phyloP scores from a whole-genome alignment of 2,888 invertebrate species.

The Creontiades dilutus region DNA sequence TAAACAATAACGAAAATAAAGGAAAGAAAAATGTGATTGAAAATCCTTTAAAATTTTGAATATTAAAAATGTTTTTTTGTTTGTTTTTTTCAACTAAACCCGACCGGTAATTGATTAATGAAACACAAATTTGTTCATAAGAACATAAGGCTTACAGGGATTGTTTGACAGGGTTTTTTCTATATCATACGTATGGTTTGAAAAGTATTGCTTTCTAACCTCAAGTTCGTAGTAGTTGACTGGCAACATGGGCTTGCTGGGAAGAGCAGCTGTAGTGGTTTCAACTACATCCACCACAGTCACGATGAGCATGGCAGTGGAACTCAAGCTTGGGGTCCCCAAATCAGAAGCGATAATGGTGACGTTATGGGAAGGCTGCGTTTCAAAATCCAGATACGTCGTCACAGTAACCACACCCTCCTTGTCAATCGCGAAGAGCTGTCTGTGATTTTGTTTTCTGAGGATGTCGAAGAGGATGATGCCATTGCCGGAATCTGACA shows the following conservation, averaged over 20 bases:
- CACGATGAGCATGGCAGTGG: constrained; percentile 86
- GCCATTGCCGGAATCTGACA: constrained; percentile 89
- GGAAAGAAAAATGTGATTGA: too few species aligned
- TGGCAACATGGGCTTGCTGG: constrained; percentile 73
- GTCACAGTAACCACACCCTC: constrained; percentile 86
- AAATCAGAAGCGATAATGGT: constrained; percentile 91
- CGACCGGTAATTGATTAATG: too few species aligned
- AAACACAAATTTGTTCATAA: too few species aligned
- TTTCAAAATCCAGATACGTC: constrained; percentile 86
- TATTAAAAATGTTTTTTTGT: too few species aligned
- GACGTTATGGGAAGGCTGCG: constrained; percentile 84
- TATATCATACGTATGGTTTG: too few species aligned
- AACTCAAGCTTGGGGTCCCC: constrained; percentile 89
- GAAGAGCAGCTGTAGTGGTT: constrained; percentile 28
- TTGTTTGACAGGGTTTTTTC: too few species aligned
- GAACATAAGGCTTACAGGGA: too few species aligned
- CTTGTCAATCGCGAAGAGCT: constrained; percentile 88
- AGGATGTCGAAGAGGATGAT: constrained; percentile 88
- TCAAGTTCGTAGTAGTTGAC: constrained; percentile 89
- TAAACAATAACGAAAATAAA: too few species aligned
- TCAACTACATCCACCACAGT: constrained; percentile 84
- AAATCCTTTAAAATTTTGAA: too few species aligned
- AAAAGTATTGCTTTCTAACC: constrained; percentile 71
- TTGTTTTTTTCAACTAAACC: too few species aligned
- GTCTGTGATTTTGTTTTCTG: constrained; percentile 82